Base-by-base conservation (phyloP, 2,888 invertebrate genomes). In the Entomobrya multifasciata region DNA sequence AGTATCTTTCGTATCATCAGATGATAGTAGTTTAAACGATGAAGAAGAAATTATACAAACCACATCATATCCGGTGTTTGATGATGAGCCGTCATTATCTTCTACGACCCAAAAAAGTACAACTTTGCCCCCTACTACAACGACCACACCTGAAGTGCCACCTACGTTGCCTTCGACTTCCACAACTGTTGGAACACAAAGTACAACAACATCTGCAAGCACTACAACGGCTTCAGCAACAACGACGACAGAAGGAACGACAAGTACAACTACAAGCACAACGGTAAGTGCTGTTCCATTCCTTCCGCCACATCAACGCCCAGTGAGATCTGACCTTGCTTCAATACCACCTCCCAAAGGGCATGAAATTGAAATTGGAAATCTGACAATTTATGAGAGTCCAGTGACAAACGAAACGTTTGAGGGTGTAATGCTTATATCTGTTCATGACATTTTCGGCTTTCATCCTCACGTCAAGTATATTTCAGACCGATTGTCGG, bases 401-500 rank as follows among this genome's bases (percentile, higher is more conserved):
- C 65, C 89, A 44, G 67, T 67, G 47, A 60, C 83, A 52, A 88
- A 89, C 49, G 74, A 79, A 17, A 80, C 83, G 15, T 76, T 83
- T 77, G 83, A 83, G 22, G 76, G 52, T 36, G 65, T 70, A 6
- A 70, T 86, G 65, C 62, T 89, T 6, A 89, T 89, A 22, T 67
- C 88, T 10, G 80, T 89, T 1, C 84, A 89, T 36, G 89, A 89
- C 52, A 86, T 89, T 27, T 89, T 89, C 52, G 89, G 89, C 4
- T 79, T 89, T 60, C 87, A 89, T 78, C 89, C 87, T 17, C 87
- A 89, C 22, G 86, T 89, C 0, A 87, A 89, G 47, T 88, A 87
- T 47, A 83, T 89, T 6, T 77, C 87, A 1, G 88, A 89, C 41
- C 60, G 87, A 25, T 52, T 89, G 57, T 72, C 84, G 4, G 86